Conservation (phyloP, 2,797 vertebrate genomes). For the Karalla daura region DNA sequence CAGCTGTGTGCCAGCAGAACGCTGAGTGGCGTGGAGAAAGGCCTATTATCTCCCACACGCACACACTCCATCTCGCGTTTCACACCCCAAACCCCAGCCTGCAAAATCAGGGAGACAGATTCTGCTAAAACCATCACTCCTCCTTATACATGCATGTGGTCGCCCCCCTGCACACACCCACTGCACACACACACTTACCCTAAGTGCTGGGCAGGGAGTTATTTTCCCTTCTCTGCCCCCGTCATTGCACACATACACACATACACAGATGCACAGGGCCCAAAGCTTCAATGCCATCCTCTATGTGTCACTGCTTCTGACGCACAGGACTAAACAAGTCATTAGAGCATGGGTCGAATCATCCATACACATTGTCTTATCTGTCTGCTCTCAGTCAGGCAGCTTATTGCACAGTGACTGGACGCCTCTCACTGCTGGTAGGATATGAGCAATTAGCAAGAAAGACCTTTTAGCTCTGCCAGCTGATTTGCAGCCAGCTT, state of each 20-base stretch:
- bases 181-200: conserved; percentile 29
- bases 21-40: conserved; percentile 79
- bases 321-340: conserved; percentile 78
- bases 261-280: conserved; percentile 34
- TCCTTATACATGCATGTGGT: conserved; percentile 62
- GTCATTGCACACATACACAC: conserved; percentile 29
- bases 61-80: conserved; percentile 70
- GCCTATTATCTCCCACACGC: conserved; percentile 80
- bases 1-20: conserved; percentile 81
- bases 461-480: conserved; percentile 79
- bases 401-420: conserved; percentile 56
- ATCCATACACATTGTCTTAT: conserved; percentile 72
- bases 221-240: conserved; percentile 36
- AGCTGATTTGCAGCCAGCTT: conserved; percentile 78
- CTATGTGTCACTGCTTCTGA: conserved; percentile 75
- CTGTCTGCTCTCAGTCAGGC: conserved; percentile 71
- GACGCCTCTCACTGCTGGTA: conserved; percentile 68
- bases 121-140: conserved; percentile 75
- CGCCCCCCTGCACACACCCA: conserved; percentile 47
- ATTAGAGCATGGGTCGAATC: conserved; percentile 75
- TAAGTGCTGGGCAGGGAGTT: conserved; percentile 37
- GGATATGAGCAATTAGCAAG: conserved; percentile 82
- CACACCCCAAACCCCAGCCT: conserved; percentile 63
- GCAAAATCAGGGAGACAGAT: conserved; percentile 73
- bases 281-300: conserved; percentile 62